These are phyloP conservation scores for Hydropsyche betteni DNA, from an alignment of 2,888 invertebrate genomes.

Conservation along the genomic window DNA sequence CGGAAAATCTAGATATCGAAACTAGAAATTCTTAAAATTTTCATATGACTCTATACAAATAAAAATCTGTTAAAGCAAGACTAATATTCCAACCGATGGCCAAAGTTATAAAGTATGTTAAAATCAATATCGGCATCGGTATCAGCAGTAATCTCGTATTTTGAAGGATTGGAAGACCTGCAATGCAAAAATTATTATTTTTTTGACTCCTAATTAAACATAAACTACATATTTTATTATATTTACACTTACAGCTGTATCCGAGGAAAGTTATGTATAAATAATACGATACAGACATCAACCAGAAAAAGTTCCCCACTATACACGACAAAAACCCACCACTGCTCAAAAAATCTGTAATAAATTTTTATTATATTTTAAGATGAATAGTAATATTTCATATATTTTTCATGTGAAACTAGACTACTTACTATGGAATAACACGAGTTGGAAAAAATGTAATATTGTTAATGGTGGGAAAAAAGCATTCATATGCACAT, in stretches of 20 bases:
- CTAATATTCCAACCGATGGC: conserved; percentile 86
- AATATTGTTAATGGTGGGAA: conserved; percentile 95
- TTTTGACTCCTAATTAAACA: neutral
- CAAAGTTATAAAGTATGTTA: conserved; percentile 78
- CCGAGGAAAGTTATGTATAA: conserved; percentile 97
- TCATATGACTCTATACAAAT: conserved; percentile 79
- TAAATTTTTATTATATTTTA: conserved; percentile 40
- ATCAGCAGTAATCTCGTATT: conserved; percentile 86
- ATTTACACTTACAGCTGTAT: conserved; percentile 81
- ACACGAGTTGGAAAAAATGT: conserved; percentile 90
- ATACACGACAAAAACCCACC: conserved; percentile 82
- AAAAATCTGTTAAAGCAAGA: conserved; percentile 82
- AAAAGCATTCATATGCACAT: conserved; percentile 98
- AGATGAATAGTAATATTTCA: neutral
- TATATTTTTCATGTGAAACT: conserved; percentile 3
- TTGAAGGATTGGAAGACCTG: conserved; percentile 87
- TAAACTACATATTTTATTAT: neutral
- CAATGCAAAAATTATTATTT: conserved; percentile 52
- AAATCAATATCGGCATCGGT: conserved; percentile 79
- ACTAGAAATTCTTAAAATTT: no score
- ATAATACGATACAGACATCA: conserved; percentile 90
- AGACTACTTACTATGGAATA: conserved; percentile 77
- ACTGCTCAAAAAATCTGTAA: conserved; percentile 79
- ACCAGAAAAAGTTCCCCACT: conserved; percentile 93
- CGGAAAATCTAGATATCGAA: no score